A percentile compares a stretch with the other conserved stretches of the same genome.
These are phyloP conservation scores for Sthenelais limicola DNA, from an alignment of 2,888 invertebrate species.

Conservation along the genomic window DNA sequence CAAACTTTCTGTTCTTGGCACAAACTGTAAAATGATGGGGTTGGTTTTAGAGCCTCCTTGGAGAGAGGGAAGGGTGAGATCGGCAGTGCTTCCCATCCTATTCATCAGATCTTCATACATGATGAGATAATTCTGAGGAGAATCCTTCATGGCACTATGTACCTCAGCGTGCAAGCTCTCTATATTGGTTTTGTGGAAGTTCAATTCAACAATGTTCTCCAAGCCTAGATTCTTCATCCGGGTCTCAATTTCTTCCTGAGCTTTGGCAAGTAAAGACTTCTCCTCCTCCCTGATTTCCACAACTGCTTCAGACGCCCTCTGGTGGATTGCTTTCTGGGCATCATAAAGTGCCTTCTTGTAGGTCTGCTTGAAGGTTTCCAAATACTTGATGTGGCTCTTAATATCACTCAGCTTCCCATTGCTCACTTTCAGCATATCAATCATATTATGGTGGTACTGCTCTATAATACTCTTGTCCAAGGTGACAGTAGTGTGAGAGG, in stretches of 20 bases:
- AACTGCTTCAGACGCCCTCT: slow-evolving; percentile 45
- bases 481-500: slow-evolving; percentile 47
- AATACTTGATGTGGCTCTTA: slow-evolving; percentile 47
- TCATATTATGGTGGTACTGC: slow-evolving; percentile 46
- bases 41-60: slow-evolving; percentile 28
- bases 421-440: slow-evolving; percentile 36
- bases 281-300: slow-evolving; percentile 48
- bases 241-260: slow-evolving; percentile 45
- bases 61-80: slow-evolving; percentile 31
- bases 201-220: slow-evolving; percentile 49
- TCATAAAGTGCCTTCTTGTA: slow-evolving; percentile 49
- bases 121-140: slow-evolving; percentile 50
- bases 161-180: slow-evolving; percentile 47
- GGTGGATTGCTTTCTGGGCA: slow-evolving; percentile 46
- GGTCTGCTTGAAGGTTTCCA: slow-evolving; percentile 50
- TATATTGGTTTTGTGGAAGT: slow-evolving; percentile 47
- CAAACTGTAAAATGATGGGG: slow-evolving; percentile 45
- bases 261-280: slow-evolving; percentile 45
- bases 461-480: slow-evolving; percentile 49
- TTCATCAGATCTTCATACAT: slow-evolving; percentile 47
- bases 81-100: slow-evolving; percentile 41
- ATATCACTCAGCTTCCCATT: slow-evolving; percentile 46
- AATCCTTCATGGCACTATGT: slow-evolving; percentile 45
- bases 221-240: slow-evolving; percentile 46
- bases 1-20: slow-evolving; percentile 41